Evolutionary conservation across 2,113 vertebrate species (phyloP).

Genomic region (Chaetodon trifascialis): DNA sequence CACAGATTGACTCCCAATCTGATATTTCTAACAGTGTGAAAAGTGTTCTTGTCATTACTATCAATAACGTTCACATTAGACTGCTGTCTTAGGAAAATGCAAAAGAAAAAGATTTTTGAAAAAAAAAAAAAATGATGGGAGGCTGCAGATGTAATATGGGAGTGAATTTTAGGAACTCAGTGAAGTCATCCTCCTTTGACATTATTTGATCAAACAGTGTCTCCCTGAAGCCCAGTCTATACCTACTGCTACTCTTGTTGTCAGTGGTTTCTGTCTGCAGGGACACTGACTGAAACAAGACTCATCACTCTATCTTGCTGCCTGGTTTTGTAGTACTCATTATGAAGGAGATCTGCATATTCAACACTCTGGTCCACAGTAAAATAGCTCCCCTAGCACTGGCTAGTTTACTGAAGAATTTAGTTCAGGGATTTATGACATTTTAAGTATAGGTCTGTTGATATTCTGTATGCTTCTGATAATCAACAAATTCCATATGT

Average conservation of each 20-base stretch:
- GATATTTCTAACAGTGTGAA: conserved; percentile 15
- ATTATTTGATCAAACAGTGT: conserved; percentile 22
- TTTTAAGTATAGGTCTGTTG: too few relatives aligned
- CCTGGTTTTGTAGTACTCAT: not conserved
- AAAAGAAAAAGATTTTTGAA: not conserved
- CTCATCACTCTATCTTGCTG: not conserved
- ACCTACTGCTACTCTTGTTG: not conserved
- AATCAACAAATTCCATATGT: too few relatives aligned
- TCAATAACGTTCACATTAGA: conserved; percentile 7
- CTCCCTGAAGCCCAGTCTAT: not conserved
- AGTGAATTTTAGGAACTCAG: not conserved
- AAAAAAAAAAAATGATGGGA: not conserved
- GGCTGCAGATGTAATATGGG: not conserved
- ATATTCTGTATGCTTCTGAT: too few relatives aligned
- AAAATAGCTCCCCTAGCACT: too few relatives aligned
- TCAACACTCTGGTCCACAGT: too few relatives aligned
- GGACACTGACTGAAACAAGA: conserved; percentile 5
- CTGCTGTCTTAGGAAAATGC: not conserved
- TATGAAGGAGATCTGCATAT: not conserved
- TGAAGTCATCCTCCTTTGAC: conserved; percentile 20
- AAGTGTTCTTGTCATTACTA: conserved; percentile 15
- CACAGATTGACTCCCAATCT: not conserved
- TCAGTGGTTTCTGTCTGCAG: not conserved
- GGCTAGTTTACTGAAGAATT: too few relatives aligned
- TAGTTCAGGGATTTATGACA: not conserved